Conservation (phyloP, 2,113 vertebrate species). For the Cynocephalus volans region DNA sequence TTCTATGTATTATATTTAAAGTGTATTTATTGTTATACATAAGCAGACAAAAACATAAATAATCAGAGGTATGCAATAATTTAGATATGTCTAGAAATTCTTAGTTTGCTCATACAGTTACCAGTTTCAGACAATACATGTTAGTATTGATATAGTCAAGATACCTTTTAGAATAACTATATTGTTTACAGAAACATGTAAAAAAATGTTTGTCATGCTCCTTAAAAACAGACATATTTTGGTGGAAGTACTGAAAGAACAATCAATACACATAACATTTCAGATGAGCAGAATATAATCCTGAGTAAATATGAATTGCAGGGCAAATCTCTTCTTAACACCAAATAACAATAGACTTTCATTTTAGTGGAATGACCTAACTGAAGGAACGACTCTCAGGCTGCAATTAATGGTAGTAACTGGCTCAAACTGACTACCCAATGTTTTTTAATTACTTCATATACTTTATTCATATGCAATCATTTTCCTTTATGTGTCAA, state of each 20-base stretch:
- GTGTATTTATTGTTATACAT: not conserved
- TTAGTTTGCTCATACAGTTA: not conserved
- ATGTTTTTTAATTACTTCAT: conserved; percentile 42
- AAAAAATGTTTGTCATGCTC: not conserved
- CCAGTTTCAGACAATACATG: not conserved
- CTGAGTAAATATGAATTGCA: not conserved
- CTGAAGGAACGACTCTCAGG: not conserved
- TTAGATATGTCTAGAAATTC: not conserved
- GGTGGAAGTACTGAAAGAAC: not conserved
- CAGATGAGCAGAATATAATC: conserved; percentile 24
- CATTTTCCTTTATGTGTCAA: conserved; percentile 38
- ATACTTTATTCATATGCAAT: conserved; percentile 34
- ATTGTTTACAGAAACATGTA: not conserved
- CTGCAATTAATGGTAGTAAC: not conserved
- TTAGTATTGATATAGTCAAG: not conserved
- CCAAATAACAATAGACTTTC: conserved; percentile 16
- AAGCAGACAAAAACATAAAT: not conserved
- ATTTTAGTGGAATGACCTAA: not conserved
- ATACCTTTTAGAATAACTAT: not conserved
- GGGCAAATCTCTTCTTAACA: not conserved
- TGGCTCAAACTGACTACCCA: not conserved
- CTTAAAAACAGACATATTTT: conserved; percentile 39
- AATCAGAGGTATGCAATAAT: not conserved
- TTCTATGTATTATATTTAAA: not conserved
- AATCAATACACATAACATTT: conserved; percentile 6